These are phyloP conservation scores for Philypnodon macrostomus DNA, from an alignment of 2,797 vertebrate genomes.

Conservation along the genomic window DNA sequence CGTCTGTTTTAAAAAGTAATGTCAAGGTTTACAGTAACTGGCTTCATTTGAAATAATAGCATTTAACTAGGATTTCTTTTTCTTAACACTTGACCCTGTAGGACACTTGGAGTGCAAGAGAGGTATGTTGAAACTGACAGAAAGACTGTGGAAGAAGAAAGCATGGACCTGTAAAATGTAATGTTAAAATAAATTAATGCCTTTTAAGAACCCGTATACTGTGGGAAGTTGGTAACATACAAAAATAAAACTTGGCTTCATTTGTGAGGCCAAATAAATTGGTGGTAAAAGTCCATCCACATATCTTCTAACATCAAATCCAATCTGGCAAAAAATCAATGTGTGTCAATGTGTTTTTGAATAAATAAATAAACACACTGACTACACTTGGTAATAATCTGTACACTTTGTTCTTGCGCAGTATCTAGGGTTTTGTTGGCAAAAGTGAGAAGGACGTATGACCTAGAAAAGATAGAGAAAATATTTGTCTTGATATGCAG, in stretches of 20 bases:
- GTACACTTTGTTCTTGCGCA: too few species aligned
- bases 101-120: constrained; percentile 90
- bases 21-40: constrained; percentile 17
- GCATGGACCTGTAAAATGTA: constrained; percentile 77
- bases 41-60: constrained; percentile 2
- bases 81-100: constrained; percentile 78
- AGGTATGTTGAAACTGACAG: constrained; percentile 80
- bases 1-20: constrained; percentile 38
- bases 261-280: constrained; percentile 11
- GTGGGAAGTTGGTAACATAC: constrained; percentile 30
- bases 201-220: constrained; percentile 21
- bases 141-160: constrained; percentile 84
- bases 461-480: too few species aligned
- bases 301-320: too few species aligned
- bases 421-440: too few species aligned
- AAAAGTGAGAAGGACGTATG: too few species aligned
- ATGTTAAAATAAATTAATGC: constrained; percentile 28
- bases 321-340: too few species aligned
- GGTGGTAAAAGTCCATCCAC: constrained; percentile 3
- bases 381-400: too few species aligned
- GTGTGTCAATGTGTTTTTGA: too few species aligned
- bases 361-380: too few species aligned
- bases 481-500: too few species aligned
- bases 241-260: constrained; percentile 42
- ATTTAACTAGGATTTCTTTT: constrained; percentile 52